Evolutionary conservation across 2,888 invertebrate genomes (phyloP).

Genomic region (Ypsolopha scabrella): DNA sequence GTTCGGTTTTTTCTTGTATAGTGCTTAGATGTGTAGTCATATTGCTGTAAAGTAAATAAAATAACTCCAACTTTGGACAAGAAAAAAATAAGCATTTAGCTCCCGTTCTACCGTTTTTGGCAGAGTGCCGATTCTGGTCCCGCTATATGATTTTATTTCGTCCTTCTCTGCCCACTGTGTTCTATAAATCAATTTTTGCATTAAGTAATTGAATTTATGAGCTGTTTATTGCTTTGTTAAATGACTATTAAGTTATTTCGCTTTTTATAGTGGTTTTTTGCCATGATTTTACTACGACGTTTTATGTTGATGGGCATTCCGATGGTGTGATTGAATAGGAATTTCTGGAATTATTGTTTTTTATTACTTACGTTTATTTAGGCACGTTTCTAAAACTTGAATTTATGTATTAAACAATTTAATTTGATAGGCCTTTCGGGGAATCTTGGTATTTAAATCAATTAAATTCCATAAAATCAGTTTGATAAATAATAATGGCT

Average conservation of each 20-base stretch:
- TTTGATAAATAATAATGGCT: too few relatives aligned
- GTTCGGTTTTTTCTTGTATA: too few relatives aligned
- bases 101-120: background rate
- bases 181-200: conserved; percentile 61
- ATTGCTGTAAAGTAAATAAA: too few relatives aligned
- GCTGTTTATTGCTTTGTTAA: conserved; percentile 60
- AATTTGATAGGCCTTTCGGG: too few relatives aligned
- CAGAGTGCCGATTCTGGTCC: background rate
- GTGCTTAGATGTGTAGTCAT: too few relatives aligned
- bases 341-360: background rate
- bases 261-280: conserved; percentile 10
- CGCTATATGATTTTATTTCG: conserved; percentile 3
- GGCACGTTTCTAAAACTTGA: too few relatives aligned
- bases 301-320: background rate
- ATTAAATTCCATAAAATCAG: too few relatives aligned
- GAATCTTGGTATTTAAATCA: too few relatives aligned
- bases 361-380: too few relatives aligned
- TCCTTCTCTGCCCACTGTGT: conserved; percentile 22
- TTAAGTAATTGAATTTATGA: conserved; percentile 65
- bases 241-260: conserved; percentile 39
- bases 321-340: background rate
- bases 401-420: too few relatives aligned
- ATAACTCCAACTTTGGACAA: too few relatives aligned
- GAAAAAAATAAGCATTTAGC: too few relatives aligned
- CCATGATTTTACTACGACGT: background rate